Conservation (phyloP, 2,888 invertebrate species). For the Ornithoptera priamus region DNA sequence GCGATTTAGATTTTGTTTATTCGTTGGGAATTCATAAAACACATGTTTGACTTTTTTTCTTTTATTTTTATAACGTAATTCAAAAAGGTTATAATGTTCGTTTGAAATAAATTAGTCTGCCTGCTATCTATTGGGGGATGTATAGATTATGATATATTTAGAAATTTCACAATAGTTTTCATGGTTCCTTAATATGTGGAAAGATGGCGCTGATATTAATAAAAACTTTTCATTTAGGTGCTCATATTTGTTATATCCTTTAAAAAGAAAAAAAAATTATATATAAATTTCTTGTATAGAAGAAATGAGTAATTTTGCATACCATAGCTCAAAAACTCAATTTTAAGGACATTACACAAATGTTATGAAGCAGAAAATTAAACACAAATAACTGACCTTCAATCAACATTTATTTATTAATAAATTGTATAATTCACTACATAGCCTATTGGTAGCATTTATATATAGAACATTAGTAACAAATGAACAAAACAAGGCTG, state of each 20-base stretch:
- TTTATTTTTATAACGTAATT: too few relatives aligned
- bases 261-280: too few relatives aligned
- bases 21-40: too few relatives aligned
- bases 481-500: conserved; percentile 3
- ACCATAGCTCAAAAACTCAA: not conserved
- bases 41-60: too few relatives aligned
- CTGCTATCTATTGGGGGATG: not conserved
- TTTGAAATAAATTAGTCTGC: too few relatives aligned
- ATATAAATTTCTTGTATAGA: too few relatives aligned
- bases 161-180: too few relatives aligned
- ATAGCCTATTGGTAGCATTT: conserved; percentile 1
- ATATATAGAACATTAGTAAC: conserved; percentile 2
- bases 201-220: not conserved
- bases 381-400: not conserved
- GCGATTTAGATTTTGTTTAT: too few relatives aligned
- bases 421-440: not conserved
- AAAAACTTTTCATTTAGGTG: not conserved
- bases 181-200: not conserved
- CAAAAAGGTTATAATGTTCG: too few relatives aligned
- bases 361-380: not conserved
- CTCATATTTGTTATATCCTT: too few relatives aligned
- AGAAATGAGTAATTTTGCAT: too few relatives aligned
- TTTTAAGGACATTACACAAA: not conserved
- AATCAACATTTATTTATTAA: conserved; percentile 8
- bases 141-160: too few relatives aligned